Conservation (phyloP, 2,888 invertebrate species). For the Dolichomitus sp. region DNA sequence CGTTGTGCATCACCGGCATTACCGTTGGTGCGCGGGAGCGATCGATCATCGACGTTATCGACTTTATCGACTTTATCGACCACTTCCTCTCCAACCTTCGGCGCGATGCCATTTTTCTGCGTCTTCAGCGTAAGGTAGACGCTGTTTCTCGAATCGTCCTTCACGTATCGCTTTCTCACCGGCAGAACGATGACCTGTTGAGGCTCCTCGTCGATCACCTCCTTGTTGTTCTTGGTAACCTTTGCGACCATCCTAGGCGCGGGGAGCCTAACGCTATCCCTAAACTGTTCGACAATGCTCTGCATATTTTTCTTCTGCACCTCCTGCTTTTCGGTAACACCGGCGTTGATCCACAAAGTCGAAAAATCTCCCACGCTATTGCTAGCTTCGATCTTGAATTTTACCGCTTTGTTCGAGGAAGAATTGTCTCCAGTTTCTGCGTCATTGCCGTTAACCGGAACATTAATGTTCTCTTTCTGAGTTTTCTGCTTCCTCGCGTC, state of each 20-base stretch:
- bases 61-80: conserved; percentile 9
- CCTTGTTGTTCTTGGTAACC: background rate
- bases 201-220: conserved; percentile 68
- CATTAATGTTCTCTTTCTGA: background rate
- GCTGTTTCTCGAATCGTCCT: conserved; percentile 81
- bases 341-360: conserved; percentile 76
- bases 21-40: conserved; percentile 23
- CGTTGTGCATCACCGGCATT: conserved; percentile 28
- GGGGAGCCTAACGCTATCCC: conserved; percentile 81
- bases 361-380: conserved; percentile 83
- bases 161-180: conserved; percentile 79
- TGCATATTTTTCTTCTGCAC: conserved; percentile 41
- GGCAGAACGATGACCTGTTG: conserved; percentile 79
- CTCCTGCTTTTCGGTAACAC: conserved; percentile 39
- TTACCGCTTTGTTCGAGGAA: conserved; percentile 45
- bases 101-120: conserved; percentile 36
- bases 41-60: background rate
- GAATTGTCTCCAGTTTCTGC: background rate
- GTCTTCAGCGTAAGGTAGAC: conserved; percentile 81
- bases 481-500: conserved; percentile 23
- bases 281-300: conserved; percentile 75
- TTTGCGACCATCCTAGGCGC: conserved; percentile 71
- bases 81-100: conserved; percentile 45
- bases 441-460: background rate
- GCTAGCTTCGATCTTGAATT: conserved; percentile 81